These are phyloP conservation scores for Corythoichthys intestinalis DNA, from an alignment of 2,113 vertebrate species.

Conservation along the genomic window DNA sequence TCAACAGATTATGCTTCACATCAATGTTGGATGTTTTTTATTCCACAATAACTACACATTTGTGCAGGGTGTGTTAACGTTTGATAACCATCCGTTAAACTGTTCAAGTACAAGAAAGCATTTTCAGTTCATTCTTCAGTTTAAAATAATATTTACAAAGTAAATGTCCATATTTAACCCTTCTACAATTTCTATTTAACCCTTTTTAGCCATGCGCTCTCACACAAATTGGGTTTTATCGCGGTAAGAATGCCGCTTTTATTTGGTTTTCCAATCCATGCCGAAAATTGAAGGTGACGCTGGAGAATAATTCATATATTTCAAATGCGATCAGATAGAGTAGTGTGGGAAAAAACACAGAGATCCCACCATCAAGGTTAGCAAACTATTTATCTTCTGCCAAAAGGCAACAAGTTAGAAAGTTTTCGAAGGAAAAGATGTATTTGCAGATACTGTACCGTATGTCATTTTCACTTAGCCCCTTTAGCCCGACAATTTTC, in stretches of 20 bases:
- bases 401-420: conserved; percentile 8
- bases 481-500: conserved; percentile 41
- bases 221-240: background rate
- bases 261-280: background rate
- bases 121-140: background rate
- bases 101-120: background rate
- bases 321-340: background rate
- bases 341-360: background rate
- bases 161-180: background rate
- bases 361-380: conserved; percentile 10
- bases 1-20: background rate
- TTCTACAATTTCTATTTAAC: background rate
- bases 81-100: too few species aligned
- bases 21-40: background rate
- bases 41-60: background rate
- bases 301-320: background rate
- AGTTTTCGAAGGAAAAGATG: conserved; percentile 26
- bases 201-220: background rate
- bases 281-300: background rate
- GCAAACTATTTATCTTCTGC: conserved; percentile 25
- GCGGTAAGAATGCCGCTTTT: background rate
- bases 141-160: background rate
- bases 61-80: background rate
- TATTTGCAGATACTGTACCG: conserved; percentile 23
- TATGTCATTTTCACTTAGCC: conserved; percentile 35